Conservation (phyloP, 1,140 invertebrate species). For the Lepidostoma basale region DNA sequence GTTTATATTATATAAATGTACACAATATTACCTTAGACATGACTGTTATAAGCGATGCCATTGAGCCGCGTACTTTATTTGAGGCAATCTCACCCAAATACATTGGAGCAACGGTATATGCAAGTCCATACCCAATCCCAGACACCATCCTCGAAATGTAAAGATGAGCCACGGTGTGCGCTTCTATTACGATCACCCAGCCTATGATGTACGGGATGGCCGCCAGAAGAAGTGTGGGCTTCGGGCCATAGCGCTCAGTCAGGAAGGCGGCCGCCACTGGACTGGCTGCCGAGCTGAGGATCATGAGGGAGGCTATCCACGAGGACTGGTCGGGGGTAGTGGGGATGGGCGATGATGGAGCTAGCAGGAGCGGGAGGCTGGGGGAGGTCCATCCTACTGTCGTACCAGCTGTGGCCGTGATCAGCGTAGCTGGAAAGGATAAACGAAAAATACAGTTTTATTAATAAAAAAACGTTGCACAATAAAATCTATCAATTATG, state of each 20-base stretch:
- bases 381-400: slow-evolving; percentile 67
- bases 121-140: slow-evolving; percentile 71
- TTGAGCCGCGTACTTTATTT: slow-evolving; percentile 69
- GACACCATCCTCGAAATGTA: slow-evolving; percentile 62
- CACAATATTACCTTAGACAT: slow-evolving; percentile 56
- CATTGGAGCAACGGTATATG: slow-evolving; percentile 68
- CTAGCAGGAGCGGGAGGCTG: slow-evolving; percentile 60
- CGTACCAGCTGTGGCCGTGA: slow-evolving; percentile 59
- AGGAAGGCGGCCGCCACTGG: slow-evolving; percentile 58
- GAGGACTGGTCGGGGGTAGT: slow-evolving; percentile 66
- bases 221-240: slow-evolving; percentile 67
- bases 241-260: slow-evolving; percentile 68
- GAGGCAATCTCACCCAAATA: slow-evolving; percentile 73
- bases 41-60: slow-evolving; percentile 73
- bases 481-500: too few species aligned
- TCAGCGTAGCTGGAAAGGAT: slow-evolving; percentile 54
- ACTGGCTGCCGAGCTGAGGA: slow-evolving; percentile 58
- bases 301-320: slow-evolving; percentile 67
- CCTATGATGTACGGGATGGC: slow-evolving; percentile 67
- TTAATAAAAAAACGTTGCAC: neutral
- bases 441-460: neutral
- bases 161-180: slow-evolving; percentile 57
- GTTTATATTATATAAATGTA: too few species aligned
- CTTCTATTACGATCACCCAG: slow-evolving; percentile 69
- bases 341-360: slow-evolving; percentile 55